Evolutionary conservation across 2,888 invertebrate species (phyloP).

Genomic region (Danaus chrysippus): DNA sequence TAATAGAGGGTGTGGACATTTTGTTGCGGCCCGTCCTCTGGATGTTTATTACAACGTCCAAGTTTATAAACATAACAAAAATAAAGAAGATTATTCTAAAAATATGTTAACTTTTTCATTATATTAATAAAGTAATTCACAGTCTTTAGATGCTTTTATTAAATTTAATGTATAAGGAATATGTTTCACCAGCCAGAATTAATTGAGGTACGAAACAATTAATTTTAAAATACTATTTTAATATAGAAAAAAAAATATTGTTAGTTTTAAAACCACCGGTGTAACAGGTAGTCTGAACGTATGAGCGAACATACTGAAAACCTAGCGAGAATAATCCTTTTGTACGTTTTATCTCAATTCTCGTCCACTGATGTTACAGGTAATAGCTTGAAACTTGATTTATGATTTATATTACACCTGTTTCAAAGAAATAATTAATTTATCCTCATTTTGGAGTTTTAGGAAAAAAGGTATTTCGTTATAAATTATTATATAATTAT

Average conservation of each 20-base stretch:
- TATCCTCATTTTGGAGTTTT: not conserved
- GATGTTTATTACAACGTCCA: slow-evolving; percentile 16
- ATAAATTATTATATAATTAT: too few relatives aligned
- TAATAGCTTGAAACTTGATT: slow-evolving; percentile 18
- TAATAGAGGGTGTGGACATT: slow-evolving; percentile 22
- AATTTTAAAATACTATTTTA: too few relatives aligned
- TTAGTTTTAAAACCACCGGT: slow-evolving; percentile 9
- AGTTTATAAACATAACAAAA: not conserved
- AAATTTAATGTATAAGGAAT: too few relatives aligned
- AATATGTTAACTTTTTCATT: too few relatives aligned
- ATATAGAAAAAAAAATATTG: not conserved
- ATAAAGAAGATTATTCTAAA: too few relatives aligned
- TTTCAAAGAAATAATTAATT: slow-evolving; percentile 25
- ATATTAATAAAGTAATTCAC: too few relatives aligned
- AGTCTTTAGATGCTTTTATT: too few relatives aligned
- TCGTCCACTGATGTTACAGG: slow-evolving; percentile 15
- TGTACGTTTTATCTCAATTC: slow-evolving; percentile 32
- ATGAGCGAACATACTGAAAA: slow-evolving; percentile 12
- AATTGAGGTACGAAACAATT: too few relatives aligned
- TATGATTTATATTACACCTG: slow-evolving; percentile 18
- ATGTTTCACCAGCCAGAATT: too few relatives aligned
- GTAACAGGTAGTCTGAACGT: slow-evolving; percentile 9
- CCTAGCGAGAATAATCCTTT: slow-evolving; percentile 29
- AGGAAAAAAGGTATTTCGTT: too few relatives aligned
- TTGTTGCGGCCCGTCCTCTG: slow-evolving; percentile 12